Evolutionary conservation across 1,140 invertebrate genomes (phyloP).

Genomic region (Oryctes rhinoceros): DNA sequence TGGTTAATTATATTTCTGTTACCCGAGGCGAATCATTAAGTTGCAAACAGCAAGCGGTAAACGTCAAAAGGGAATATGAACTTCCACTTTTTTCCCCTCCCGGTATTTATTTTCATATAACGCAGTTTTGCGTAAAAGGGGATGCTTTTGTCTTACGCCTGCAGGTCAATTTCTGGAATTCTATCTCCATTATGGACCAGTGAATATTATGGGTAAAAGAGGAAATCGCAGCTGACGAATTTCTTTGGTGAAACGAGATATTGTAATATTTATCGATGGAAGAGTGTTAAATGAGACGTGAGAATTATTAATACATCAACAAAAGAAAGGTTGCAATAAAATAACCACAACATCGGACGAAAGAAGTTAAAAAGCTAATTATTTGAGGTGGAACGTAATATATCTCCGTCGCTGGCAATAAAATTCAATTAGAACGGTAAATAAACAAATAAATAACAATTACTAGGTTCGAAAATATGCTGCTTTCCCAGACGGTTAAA

Average conservation of each 20-base stretch:
- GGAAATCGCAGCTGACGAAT: neutral
- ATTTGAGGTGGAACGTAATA: no score
- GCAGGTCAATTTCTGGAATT: neutral
- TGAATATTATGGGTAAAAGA: neutral
- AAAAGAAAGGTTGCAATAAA: no score
- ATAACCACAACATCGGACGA: no score
- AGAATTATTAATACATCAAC: no score
- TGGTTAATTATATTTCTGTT: neutral
- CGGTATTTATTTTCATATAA: conserved; percentile 16
- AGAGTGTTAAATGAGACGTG: no score
- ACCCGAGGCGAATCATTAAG: neutral
- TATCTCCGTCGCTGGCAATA: no score
- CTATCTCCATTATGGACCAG: neutral
- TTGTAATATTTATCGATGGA: no score
- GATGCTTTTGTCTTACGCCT: neutral
- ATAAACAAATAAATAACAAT: conserved; percentile 33
- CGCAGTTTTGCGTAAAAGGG: conserved; percentile 8
- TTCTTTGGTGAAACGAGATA: no score
- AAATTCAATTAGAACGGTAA: neutral
- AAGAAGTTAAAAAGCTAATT: no score
- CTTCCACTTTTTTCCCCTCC: neutral
- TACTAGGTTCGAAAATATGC: neutral
- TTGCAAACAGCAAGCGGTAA: neutral
- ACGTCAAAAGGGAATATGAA: conserved; percentile 10
- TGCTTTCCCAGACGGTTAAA: neutral